Evolutionary conservation across 1,140 invertebrate genomes (phyloP).

Genomic region (Periplaneta americana): DNA sequence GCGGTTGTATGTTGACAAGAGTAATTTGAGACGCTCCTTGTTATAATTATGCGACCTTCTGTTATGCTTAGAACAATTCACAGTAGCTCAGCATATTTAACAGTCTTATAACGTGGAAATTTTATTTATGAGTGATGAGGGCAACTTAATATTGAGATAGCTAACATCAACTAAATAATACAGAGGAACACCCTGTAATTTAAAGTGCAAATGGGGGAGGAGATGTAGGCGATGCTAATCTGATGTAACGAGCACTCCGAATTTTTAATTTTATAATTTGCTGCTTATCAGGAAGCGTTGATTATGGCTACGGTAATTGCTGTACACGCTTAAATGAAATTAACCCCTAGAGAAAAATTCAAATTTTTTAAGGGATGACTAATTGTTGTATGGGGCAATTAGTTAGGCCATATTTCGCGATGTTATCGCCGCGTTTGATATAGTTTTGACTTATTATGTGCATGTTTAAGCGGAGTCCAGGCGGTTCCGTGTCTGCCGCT

Average conservation of each 20-base stretch:
- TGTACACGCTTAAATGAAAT: neutral
- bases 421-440: neutral
- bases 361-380: neutral
- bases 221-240: neutral
- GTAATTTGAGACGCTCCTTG: neutral
- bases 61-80: neutral
- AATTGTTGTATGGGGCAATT: neutral
- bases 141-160: neutral
- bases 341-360: neutral
- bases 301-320: neutral
- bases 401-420: neutral
- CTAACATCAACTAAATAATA: neutral
- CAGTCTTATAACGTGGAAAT: neutral
- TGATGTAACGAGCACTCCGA: neutral
- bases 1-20: neutral
- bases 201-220: neutral
- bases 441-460: neutral
- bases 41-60: neutral
- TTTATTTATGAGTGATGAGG: neutral
- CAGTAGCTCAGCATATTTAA: neutral
- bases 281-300: too few species aligned
- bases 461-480: neutral
- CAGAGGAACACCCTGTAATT: neutral
- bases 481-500: neutral
- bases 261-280: neutral